Conservation (phyloP, 2,797 vertebrate species). For the Melanotaenia pygmaea region DNA sequence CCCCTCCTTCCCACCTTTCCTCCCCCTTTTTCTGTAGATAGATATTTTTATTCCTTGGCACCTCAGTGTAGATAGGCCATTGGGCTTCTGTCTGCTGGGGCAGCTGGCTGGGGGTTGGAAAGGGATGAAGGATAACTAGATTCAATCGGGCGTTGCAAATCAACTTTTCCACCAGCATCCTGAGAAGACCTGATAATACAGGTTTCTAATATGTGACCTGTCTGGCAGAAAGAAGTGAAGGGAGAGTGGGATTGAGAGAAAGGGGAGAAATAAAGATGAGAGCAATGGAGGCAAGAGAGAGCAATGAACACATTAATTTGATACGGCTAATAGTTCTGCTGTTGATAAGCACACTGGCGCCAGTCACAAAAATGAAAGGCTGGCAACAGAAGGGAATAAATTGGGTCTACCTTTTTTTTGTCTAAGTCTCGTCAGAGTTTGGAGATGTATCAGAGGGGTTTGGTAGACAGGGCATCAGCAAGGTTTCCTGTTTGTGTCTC, state of each 20-base stretch:
- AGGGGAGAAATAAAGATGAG: constrained; percentile 33
- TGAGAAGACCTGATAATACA: constrained; percentile 83
- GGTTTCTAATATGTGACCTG: constrained; percentile 83
- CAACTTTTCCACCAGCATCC: constrained; percentile 83
- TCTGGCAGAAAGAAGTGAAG: constrained; percentile 62
- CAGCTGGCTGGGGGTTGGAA: constrained; percentile 75
- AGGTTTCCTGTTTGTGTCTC: constrained; percentile 71
- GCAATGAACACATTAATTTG: constrained; percentile 81
- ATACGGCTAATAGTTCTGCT: constrained; percentile 78
- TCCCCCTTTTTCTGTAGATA: constrained; percentile 55
- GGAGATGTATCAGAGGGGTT: constrained; percentile 65
- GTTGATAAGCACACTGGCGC: constrained; percentile 76
- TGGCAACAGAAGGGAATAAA: constrained; percentile 69
- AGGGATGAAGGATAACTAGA: constrained; percentile 81
- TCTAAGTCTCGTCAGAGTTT: constrained; percentile 66
- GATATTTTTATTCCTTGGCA: constrained; percentile 78
- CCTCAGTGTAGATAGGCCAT: constrained; percentile 71
- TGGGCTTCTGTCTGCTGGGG: constrained; percentile 75
- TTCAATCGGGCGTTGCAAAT: constrained; percentile 84
- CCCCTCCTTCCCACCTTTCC: constrained; percentile 26
- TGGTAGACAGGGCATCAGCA: constrained; percentile 58
- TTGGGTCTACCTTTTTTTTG: constrained; percentile 63
- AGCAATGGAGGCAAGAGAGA: constrained; percentile 58
- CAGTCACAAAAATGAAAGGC: constrained; percentile 75
- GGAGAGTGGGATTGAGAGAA: constrained; percentile 20